phyloP scores from a whole-genome alignment of 2,888 invertebrate species.

The Trachelus stipa region DNA sequence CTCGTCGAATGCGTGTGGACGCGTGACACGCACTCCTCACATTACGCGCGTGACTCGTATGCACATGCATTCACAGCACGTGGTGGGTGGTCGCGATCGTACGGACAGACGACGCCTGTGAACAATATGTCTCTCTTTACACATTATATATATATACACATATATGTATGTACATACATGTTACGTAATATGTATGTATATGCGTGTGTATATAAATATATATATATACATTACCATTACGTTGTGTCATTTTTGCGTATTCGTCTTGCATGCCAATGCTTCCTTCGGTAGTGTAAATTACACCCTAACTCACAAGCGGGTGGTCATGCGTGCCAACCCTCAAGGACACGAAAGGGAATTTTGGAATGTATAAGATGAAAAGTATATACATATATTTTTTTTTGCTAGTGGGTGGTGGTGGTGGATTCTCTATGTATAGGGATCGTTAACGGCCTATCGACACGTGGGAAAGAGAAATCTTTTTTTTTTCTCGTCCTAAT shows the following conservation, averaged over 20 bases:
- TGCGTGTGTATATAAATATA: slow-evolving; percentile 45
- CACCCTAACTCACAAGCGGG: slow-evolving; percentile 2
- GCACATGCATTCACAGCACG: neutral
- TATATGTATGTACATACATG: slow-evolving; percentile 23
- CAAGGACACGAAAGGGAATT: neutral
- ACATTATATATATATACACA: slow-evolving; percentile 32
- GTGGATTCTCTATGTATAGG: neutral
- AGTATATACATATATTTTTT: neutral
- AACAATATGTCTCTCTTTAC: slow-evolving; percentile 17
- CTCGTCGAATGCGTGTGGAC: neutral
- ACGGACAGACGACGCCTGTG: slow-evolving; percentile 17
- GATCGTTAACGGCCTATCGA: neutral
- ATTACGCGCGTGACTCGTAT: slow-evolving; percentile 26
- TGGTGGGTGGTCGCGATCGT: neutral
- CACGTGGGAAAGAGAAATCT: neutral
- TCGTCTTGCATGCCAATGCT: slow-evolving; percentile 66
- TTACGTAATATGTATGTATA: slow-evolving; percentile 31
- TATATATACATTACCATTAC: slow-evolving; percentile 51
- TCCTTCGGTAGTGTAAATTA: slow-evolving; percentile 64
- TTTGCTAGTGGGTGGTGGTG: neutral
- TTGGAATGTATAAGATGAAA: neutral
- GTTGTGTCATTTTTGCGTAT: slow-evolving; percentile 61
- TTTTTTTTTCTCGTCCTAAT: neutral
- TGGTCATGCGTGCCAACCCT: neutral
- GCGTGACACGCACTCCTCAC: neutral